These are phyloP conservation scores for Pandemis cinnamomeana DNA, from an alignment of 2,888 invertebrate genomes.

Conservation along the genomic window DNA sequence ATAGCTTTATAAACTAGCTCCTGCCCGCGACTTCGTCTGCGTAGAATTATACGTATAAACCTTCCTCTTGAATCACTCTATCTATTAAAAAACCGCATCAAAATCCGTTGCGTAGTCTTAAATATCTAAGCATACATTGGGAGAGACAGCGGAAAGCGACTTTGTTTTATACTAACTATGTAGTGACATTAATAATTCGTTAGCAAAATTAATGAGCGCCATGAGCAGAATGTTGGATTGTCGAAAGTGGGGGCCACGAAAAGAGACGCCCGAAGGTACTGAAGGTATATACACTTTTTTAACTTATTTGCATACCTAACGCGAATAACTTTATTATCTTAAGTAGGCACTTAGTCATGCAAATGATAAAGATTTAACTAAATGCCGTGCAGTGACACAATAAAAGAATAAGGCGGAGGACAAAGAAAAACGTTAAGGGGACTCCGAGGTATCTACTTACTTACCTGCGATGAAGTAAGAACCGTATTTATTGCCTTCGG, in stretches of 20 bases:
- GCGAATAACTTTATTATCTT: conserved; percentile 42
- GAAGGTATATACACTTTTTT: conserved; percentile 25
- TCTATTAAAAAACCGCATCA: too few species aligned
- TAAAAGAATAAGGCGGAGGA: conserved; percentile 49
- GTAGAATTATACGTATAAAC: too few species aligned
- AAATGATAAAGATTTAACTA: conserved; percentile 50
- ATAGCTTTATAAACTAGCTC: too few species aligned
- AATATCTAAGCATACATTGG: too few species aligned
- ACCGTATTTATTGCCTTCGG: conserved; percentile 48
- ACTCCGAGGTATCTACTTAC: conserved; percentile 36
- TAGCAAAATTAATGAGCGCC: not conserved
- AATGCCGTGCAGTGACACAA: conserved; percentile 45
- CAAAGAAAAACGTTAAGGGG: conserved; percentile 45
- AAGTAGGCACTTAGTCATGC: conserved; percentile 45
- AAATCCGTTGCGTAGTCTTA: too few species aligned
- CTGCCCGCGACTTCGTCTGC: too few species aligned
- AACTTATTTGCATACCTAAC: conserved; percentile 40
- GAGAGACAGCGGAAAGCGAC: too few species aligned
- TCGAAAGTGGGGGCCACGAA: not conserved
- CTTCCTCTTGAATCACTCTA: too few species aligned
- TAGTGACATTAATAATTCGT: not conserved
- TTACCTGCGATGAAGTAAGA: conserved; percentile 41
- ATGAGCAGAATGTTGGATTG: not conserved
- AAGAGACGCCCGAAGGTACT: conserved; percentile 1
- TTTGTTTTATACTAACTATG: too few species aligned